phyloP scores from a whole-genome alignment of 2,888 invertebrate genomes.

The Agrenia bidenticulata region DNA sequence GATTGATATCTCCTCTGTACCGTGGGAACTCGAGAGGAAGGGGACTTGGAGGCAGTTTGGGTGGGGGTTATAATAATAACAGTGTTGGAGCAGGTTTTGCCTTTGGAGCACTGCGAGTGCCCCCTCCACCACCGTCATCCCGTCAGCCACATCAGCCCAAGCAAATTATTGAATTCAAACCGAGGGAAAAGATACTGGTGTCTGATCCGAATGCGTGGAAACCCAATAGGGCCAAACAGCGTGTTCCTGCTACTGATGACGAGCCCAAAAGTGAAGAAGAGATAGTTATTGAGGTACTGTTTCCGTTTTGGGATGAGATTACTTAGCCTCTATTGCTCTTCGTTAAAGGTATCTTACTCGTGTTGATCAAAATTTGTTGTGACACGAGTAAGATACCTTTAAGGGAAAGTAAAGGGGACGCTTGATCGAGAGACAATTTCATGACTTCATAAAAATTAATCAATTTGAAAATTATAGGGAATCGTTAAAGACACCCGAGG shows the following conservation, averaged over 20 bases:
- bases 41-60: background rate
- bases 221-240: conserved; percentile 1
- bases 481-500: conserved; percentile 61
- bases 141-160: conserved; percentile 23
- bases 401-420: too few relatives aligned
- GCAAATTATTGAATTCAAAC: background rate
- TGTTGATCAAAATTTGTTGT: too few relatives aligned
- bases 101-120: conserved; percentile 43
- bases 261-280: conserved; percentile 61
- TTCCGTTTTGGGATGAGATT: too few relatives aligned
- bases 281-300: conserved; percentile 49
- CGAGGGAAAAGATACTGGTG: conserved; percentile 5
- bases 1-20: conserved; percentile 1
- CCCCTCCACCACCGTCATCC: conserved; percentile 43
- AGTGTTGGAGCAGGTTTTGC: conserved; percentile 31
- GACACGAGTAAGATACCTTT: too few relatives aligned
- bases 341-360: too few relatives aligned
- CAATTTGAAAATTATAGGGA: too few relatives aligned
- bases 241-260: conserved; percentile 55
- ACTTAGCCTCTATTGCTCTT: too few relatives aligned
- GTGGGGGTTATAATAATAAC: background rate
- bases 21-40: conserved; percentile 7
- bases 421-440: too few relatives aligned
- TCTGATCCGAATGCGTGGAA: conserved; percentile 20
- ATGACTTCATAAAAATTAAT: too few relatives aligned